These are phyloP conservation scores for Stenodema calcarata DNA, from an alignment of 2,888 invertebrate species.

Conservation along the genomic window DNA sequence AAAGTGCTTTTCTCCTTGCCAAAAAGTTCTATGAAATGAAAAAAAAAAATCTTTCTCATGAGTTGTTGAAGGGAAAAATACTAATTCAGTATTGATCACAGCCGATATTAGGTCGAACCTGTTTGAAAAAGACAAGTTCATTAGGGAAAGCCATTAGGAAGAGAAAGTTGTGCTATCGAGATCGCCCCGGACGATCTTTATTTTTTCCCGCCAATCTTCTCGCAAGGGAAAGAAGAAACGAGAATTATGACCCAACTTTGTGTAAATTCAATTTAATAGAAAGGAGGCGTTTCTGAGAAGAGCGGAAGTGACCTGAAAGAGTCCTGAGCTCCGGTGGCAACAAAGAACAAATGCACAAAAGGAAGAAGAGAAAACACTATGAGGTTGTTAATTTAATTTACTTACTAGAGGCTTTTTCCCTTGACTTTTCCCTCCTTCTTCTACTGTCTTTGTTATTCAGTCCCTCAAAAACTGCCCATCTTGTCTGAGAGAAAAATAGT, in stretches of 20 bases:
- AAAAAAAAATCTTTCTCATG: background rate
- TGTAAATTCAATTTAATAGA: slow-evolving; percentile 15
- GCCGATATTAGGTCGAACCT: background rate
- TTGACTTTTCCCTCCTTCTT: background rate
- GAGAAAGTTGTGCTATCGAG: background rate
- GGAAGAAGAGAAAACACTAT: slow-evolving; percentile 8
- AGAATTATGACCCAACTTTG: slow-evolving; percentile 28
- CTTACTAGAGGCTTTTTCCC: background rate
- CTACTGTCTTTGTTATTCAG: background rate
- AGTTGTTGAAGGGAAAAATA: background rate
- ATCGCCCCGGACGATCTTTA: background rate
- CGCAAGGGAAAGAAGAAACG: background rate
- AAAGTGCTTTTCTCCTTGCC: background rate
- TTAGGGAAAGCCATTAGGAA: slow-evolving; percentile 9
- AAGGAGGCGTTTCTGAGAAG: background rate
- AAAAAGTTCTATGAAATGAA: background rate
- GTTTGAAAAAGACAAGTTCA: slow-evolving; percentile 12
- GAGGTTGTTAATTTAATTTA: slow-evolving; percentile 33
- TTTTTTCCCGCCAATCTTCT: background rate
- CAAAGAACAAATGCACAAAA: slow-evolving; percentile 23
- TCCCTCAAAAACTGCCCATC: background rate
- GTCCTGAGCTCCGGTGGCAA: background rate
- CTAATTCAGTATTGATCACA: background rate
- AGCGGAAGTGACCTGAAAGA: background rate
- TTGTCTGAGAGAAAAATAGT: background rate